Conservation (phyloP, 2,113 vertebrate genomes). For the Trematocara marginatum region DNA sequence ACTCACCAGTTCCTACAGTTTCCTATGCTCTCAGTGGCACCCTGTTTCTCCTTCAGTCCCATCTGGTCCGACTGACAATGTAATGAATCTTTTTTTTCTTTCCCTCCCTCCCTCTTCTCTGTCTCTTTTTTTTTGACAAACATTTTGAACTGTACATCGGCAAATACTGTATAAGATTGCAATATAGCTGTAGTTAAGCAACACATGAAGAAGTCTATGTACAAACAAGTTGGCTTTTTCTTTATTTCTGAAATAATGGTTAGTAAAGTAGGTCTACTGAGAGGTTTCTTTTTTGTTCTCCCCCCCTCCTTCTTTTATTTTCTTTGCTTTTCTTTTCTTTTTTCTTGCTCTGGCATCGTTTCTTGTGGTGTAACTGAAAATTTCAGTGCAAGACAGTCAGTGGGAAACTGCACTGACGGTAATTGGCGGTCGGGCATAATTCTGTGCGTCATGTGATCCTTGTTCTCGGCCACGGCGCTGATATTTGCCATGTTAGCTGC, state of each 20-base stretch:
- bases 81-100: conserved; percentile 29
- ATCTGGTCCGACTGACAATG: conserved; percentile 51
- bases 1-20: conserved; percentile 29
- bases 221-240: conserved; percentile 88
- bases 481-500: conserved; percentile 88
- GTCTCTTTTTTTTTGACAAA: conserved; percentile 45
- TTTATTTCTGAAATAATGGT: conserved; percentile 74
- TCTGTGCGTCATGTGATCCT: conserved; percentile 33
- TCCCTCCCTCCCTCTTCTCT: neutral
- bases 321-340: conserved; percentile 85
- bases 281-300: conserved; percentile 35
- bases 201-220: conserved; percentile 97
- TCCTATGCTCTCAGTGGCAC: conserved; percentile 42
- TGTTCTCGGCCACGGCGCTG: conserved; percentile 69
- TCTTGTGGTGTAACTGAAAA: conserved; percentile 83
- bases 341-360: conserved; percentile 74
- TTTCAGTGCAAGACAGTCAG: conserved; percentile 89
- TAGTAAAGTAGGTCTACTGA: conserved; percentile 30
- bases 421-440: conserved; percentile 54
- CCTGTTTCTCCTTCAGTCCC: conserved; percentile 50
- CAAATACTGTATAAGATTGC: conserved; percentile 86
- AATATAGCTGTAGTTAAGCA: conserved; percentile 84
- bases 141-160: conserved; percentile 71
- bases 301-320: conserved; percentile 65
- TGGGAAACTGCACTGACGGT: conserved; percentile 60